Percentiles rank a stretch among this genome's conserved stretches.
phyloP scores from a whole-genome alignment of 2,888 invertebrate genomes.

The Sclerodermus sp. region DNA sequence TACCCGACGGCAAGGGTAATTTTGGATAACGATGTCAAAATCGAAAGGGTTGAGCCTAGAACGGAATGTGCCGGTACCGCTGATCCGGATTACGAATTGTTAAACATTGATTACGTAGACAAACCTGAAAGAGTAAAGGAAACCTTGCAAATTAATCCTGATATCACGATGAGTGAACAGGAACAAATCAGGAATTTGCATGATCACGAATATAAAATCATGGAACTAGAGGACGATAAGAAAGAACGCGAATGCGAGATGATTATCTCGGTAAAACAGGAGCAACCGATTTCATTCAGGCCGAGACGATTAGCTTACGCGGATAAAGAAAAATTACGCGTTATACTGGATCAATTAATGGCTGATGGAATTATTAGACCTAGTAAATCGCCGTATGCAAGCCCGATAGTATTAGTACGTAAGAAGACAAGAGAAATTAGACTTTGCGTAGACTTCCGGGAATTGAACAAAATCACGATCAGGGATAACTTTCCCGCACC shows the following conservation, averaged over 20 bases:
- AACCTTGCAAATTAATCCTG: too few species aligned
- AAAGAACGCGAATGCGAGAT: not conserved
- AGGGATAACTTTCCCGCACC: slow-evolving; percentile 31
- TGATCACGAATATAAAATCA: too few species aligned
- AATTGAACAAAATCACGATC: slow-evolving; percentile 32
- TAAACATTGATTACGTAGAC: too few species aligned
- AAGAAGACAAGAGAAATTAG: slow-evolving; percentile 32
- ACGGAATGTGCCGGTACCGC: too few species aligned
- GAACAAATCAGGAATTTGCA: too few species aligned
- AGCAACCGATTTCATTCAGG: slow-evolving; percentile 14
- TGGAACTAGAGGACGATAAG: too few species aligned
- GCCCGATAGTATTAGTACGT: slow-evolving; percentile 29
- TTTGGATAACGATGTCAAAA: too few species aligned
- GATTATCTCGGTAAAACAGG: not conserved
- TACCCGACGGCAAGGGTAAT: not conserved
- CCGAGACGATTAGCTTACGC: slow-evolving; percentile 15
- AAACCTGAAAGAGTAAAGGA: too few species aligned
- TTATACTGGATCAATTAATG: slow-evolving; percentile 10
- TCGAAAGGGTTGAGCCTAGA: too few species aligned
- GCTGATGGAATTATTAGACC: slow-evolving; percentile 14
- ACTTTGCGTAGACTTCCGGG: slow-evolving; percentile 36
- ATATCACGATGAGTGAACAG: too few species aligned
- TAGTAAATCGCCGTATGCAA: slow-evolving; percentile 29
- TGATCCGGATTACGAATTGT: too few species aligned
- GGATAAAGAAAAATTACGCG: slow-evolving; percentile 14